These are phyloP conservation scores for Willowsia nigromaculata DNA, from an alignment of 2,888 invertebrate genomes.

Conservation along the genomic window DNA sequence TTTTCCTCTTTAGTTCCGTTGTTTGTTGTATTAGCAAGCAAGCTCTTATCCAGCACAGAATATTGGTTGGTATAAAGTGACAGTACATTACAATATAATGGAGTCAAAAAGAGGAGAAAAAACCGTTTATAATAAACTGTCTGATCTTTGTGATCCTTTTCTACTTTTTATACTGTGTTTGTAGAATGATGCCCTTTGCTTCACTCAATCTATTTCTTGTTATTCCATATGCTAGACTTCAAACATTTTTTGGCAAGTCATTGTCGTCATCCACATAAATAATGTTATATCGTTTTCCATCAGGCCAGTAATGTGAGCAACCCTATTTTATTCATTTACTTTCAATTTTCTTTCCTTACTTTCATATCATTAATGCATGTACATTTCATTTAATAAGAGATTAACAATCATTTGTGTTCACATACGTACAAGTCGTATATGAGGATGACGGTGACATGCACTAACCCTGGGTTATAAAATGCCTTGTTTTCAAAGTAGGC, in stretches of 20 bases:
- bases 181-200: conserved; percentile 57
- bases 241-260: conserved; percentile 67
- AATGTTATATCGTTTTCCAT: conserved; percentile 1
- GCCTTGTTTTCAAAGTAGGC: conserved; percentile 2
- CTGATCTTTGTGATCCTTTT: conserved; percentile 66
- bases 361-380: conserved; percentile 11
- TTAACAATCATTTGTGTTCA: conserved; percentile 16
- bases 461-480: neutral
- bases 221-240: conserved; percentile 64
- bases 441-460: neutral
- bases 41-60: conserved; percentile 29
- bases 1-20: conserved; percentile 18
- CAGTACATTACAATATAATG: conserved; percentile 60
- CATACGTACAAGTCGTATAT: too few species aligned
- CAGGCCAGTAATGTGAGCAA: conserved; percentile 22
- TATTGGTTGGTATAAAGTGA: neutral
- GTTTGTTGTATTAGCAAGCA: conserved; percentile 32
- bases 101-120: conserved; percentile 48
- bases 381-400: neutral
- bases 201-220: conserved; percentile 48
- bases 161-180: conserved; percentile 46
- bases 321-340: conserved; percentile 51
- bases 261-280: conserved; percentile 47
- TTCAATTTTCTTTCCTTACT: conserved; percentile 51
- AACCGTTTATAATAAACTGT: conserved; percentile 64